Percentiles rank a stretch among this genome's conserved stretches.
Evolutionary conservation across 2,888 invertebrate genomes (phyloP).

Genomic region (Crepidodera aurea): DNA sequence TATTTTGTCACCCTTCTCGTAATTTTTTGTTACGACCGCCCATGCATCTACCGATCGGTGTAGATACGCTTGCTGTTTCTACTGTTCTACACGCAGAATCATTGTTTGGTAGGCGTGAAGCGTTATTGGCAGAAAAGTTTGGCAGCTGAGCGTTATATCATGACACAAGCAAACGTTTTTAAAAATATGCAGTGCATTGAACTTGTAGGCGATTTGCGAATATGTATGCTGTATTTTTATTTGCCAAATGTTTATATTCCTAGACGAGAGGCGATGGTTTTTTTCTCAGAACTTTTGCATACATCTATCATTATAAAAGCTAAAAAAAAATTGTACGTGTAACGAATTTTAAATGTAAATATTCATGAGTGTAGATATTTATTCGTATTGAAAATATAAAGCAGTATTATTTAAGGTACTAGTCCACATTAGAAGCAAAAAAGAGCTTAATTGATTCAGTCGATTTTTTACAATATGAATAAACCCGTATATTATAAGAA

Average conservation of each 20-base stretch:
- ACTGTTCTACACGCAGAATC: not conserved
- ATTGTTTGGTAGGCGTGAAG: not conserved
- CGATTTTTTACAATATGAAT: no score
- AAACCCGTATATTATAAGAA: no score
- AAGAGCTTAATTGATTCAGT: no score
- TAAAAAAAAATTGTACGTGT: not conserved
- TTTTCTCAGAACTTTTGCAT: not conserved
- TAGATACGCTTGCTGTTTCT: no score
- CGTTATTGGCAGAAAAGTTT: not conserved
- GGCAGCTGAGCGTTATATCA: not conserved
- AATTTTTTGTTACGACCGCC: no score
- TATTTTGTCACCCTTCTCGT: no score
- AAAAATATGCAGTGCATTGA: constrained; percentile 18
- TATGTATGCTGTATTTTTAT: constrained; percentile 9
- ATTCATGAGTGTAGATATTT: no score
- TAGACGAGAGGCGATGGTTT: constrained; percentile 7
- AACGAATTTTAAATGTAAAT: not conserved
- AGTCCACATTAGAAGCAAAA: no score
- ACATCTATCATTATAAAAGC: not conserved
- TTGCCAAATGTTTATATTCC: constrained; percentile 20
- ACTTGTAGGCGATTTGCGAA: constrained; percentile 9
- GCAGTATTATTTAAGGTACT: no score
- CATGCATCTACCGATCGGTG: not conserved
- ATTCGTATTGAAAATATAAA: no score
- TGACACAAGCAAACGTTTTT: constrained; percentile 22